Conservation (phyloP, 2,113 vertebrate genomes). For the Myotis davidii region DNA sequence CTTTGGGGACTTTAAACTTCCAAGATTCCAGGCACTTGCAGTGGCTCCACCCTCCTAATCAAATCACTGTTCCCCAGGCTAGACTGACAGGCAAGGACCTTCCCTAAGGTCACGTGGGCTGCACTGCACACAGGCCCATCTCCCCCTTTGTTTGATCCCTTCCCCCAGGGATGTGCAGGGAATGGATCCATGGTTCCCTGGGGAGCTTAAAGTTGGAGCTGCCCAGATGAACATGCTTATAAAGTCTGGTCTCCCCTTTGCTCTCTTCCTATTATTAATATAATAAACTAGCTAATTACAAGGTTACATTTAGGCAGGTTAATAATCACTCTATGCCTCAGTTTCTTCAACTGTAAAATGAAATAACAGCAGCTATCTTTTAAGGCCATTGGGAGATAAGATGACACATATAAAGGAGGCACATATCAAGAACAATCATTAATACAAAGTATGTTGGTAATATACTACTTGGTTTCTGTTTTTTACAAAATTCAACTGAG, state of each 20-base stretch:
- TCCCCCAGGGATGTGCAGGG: not conserved
- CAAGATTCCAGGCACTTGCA: too few relatives aligned
- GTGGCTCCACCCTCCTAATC: too few relatives aligned
- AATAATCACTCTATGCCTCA: not conserved
- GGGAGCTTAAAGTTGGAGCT: not conserved
- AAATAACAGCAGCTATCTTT: not conserved
- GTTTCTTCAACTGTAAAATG: constrained; percentile 9
- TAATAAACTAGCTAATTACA: not conserved
- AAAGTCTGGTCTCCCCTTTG: not conserved
- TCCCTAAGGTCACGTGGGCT: not conserved
- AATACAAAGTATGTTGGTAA: not conserved
- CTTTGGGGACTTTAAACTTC: too few relatives aligned
- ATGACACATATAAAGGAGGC: not conserved
- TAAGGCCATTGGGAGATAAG: not conserved
- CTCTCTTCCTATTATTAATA: not conserved
- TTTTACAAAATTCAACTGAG: not conserved
- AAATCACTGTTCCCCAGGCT: too few relatives aligned
- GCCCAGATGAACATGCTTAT: not conserved
- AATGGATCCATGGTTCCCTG: not conserved
- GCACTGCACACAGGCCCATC: not conserved
- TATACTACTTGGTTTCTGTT: not conserved
- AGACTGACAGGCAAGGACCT: not conserved
- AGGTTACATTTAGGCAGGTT: not conserved
- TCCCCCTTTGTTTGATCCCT: not conserved
- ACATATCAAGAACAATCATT: not conserved